phyloP scores from a whole-genome alignment of 2,797 vertebrate species.

The Channallabes apus region DNA sequence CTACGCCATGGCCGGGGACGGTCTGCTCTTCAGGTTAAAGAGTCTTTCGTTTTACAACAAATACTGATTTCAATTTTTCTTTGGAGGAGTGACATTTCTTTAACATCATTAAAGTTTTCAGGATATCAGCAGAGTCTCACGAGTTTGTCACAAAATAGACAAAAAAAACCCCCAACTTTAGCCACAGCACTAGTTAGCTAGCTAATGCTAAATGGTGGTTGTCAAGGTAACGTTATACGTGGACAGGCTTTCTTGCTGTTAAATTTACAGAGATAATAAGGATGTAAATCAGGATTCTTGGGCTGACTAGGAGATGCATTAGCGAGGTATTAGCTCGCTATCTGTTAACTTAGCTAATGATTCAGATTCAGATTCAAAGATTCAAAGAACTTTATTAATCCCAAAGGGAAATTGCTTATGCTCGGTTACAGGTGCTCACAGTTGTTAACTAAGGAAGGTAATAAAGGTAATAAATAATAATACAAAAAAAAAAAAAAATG shows the following conservation, averaged over 20 bases:
- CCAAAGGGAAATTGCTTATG: too few species aligned
- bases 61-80: not conserved
- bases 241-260: not conserved
- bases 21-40: conserved; percentile 90
- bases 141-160: not conserved
- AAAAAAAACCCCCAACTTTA: not conserved
- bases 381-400: too few species aligned
- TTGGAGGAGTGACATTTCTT: not conserved
- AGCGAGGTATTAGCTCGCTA: not conserved
- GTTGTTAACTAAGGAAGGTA: too few species aligned
- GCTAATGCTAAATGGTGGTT: not conserved
- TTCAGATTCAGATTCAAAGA: too few species aligned
- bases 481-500: too few species aligned
- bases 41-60: not conserved
- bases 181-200: not conserved
- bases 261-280: not conserved
- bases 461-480: too few species aligned
- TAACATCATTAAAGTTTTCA: not conserved
- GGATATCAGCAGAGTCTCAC: not conserved
- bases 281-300: not conserved
- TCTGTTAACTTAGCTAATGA: not conserved
- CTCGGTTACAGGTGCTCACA: too few species aligned
- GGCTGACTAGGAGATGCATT: too few species aligned
- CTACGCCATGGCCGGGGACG: conserved; percentile 97
- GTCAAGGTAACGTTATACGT: not conserved